Evolutionary conservation across 2,797 vertebrate species (phyloP).

Genomic region (Enteromius anoplus): DNA sequence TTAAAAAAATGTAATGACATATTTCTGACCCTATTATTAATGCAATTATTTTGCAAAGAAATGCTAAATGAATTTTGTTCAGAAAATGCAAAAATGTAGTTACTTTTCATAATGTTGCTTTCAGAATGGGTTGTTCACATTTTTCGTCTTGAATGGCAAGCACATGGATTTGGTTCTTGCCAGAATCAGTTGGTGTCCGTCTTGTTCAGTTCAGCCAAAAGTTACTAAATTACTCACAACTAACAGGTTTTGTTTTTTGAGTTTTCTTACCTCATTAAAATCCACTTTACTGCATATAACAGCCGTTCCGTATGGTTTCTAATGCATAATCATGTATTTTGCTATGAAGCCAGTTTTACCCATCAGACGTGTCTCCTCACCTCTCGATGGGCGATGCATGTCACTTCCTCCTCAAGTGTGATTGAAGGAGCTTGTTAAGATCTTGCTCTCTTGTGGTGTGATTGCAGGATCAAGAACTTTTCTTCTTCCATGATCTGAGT

Average conservation of each 20-base stretch:
- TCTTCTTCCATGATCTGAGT: conserved; percentile 97
- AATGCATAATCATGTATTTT: not conserved
- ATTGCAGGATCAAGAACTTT: conserved; percentile 93
- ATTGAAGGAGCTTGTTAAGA: not conserved
- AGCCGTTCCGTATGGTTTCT: not conserved
- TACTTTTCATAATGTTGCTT: not conserved
- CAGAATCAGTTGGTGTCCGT: conserved; percentile 35
- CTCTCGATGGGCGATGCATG: conserved; percentile 27
- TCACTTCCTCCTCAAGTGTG: conserved; percentile 3
- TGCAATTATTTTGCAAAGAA: not conserved
- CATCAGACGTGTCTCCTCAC: conserved; percentile 37
- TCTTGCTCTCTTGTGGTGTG: not conserved
- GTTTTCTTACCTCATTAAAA: not conserved
- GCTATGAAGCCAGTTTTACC: conserved; percentile 33
- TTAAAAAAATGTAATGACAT: too few relatives aligned
- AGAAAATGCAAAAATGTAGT: not conserved
- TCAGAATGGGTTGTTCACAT: not conserved
- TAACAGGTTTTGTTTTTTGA: not conserved
- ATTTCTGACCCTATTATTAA: too few relatives aligned
- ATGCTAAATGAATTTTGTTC: not conserved
- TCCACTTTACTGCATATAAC: not conserved
- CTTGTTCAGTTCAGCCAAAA: not conserved
- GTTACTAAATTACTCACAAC: not conserved
- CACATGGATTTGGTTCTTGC: conserved; percentile 4
- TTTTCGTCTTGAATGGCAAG: not conserved